These are phyloP conservation scores for Larimichthys polyactis DNA, from an alignment of 2,113 vertebrate species.

Conservation along the genomic window DNA sequence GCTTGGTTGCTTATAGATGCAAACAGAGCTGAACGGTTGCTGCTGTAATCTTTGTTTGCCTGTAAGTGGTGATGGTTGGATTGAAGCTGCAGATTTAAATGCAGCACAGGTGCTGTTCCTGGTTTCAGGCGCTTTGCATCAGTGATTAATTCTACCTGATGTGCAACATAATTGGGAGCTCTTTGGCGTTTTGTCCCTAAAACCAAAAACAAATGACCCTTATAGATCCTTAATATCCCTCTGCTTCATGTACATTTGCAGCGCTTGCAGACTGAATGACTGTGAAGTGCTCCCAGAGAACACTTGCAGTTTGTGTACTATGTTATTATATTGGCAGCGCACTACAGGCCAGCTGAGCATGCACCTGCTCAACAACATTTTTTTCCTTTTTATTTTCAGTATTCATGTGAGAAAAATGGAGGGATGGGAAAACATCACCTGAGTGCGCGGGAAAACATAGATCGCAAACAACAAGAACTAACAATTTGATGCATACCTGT, in stretches of 20 bases:
- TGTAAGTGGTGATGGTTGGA: neutral
- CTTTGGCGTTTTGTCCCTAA: neutral
- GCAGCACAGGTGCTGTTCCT: neutral
- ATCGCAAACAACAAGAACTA: conserved; percentile 37
- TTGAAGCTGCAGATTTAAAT: neutral
- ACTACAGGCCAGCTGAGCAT: conserved; percentile 11
- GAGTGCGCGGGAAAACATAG: neutral
- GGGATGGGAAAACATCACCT: conserved; percentile 25
- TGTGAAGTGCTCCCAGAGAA: conserved; percentile 19
- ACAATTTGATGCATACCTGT: conserved; percentile 52
- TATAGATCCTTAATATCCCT: neutral
- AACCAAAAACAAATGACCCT: neutral
- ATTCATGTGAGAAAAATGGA: conserved; percentile 27
- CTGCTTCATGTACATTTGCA: neutral
- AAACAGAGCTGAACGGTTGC: neutral
- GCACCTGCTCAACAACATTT: conserved; percentile 30
- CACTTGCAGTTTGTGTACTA: conserved; percentile 10
- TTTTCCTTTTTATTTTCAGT: conserved; percentile 9
- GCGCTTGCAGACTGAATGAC: neutral
- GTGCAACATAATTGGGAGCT: neutral
- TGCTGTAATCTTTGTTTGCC: neutral
- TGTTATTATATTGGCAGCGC: conserved; percentile 29
- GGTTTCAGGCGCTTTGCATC: neutral
- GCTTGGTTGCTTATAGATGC: neutral
- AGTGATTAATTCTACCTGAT: neutral